Evolutionary conservation across 2,888 invertebrate genomes (phyloP).

Genomic region (Acleris laterana): DNA sequence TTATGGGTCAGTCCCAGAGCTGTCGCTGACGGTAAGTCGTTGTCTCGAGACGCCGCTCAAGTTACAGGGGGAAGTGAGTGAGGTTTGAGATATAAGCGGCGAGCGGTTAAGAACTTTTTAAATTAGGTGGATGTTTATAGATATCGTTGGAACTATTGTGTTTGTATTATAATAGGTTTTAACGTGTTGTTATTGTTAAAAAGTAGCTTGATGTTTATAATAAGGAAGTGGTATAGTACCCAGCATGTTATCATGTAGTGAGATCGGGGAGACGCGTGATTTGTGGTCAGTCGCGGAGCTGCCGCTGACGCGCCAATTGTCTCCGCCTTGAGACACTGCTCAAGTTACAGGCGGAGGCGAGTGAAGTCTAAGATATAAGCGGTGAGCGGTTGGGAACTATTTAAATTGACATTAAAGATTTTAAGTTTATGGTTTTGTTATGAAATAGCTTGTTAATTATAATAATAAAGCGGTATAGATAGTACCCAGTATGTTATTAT

Average conservation of each 20-base stretch:
- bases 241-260: slow-evolving; percentile 32
- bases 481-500: slow-evolving; percentile 38
- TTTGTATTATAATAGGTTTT: no score
- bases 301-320: slow-evolving; percentile 81
- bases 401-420: no score
- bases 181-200: no score
- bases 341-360: slow-evolving; percentile 41
- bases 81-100: not conserved
- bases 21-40: no score
- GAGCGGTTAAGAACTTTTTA: not conserved
- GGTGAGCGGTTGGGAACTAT: not conserved
- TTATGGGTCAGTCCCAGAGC: no score
- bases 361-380: not conserved
- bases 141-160: no score
- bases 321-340: slow-evolving; percentile 62
- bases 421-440: no score
- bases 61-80: slow-evolving; percentile 38
- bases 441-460: no score
- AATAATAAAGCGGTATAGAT: no score
- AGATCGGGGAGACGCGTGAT: slow-evolving; percentile 70
- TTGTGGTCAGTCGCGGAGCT: slow-evolving; percentile 76
- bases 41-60: slow-evolving; percentile 54
- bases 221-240: no score
- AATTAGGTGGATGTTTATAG: no score
- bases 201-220: no score